Base-by-base conservation (phyloP, 2,888 invertebrate genomes). In the Eupelmus urozonus region DNA sequence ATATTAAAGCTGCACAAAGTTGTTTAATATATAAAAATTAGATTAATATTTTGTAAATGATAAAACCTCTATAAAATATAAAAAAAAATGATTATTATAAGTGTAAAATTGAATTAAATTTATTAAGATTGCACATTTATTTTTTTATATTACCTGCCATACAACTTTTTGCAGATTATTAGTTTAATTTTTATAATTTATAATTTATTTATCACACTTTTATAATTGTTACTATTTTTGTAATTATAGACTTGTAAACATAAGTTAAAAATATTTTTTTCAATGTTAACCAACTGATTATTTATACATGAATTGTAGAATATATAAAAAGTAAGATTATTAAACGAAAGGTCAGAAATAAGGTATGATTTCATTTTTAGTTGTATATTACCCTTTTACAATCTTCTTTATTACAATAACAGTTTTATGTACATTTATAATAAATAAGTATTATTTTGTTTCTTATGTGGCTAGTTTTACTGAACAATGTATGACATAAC, bases 401-500 rank as follows among this genome's bases (percentile, higher is more conserved):
- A 84, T 85, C 83, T 83, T 86, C 84, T 88, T 88, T 87, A 87
- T 87, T 88, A 87, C 85, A 88, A 86, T 87, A 88, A 88, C 87
- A 86, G 84, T 85, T 86, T 82, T 87, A 88, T 88, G 85, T 88
- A 88, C 88, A 88, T 88, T 87, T 85, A 88, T 87, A 88, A 88
- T 88, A 88, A 88, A 88, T 88, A 87, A 84, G 83, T 85, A 87
- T 87, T 83, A 81, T 82, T 85, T 85, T 85, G 83, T 86, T 80
- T 84, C 71, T 85, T 84, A 86, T 83, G 84, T 83, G 83, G 85
- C 83, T 87, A 86, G 84, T 85, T 79, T 76, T 85, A 85, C 84
- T 86, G 83, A 87, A 86, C 84, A 82, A 81, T 82, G 83, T 83
- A 82, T 84, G 80, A 82, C 82, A 82, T 85, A 83, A 81, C 81